phyloP scores from a whole-genome alignment of 1,140 invertebrate genomes.

The Zaprionus camerounensis region DNA sequence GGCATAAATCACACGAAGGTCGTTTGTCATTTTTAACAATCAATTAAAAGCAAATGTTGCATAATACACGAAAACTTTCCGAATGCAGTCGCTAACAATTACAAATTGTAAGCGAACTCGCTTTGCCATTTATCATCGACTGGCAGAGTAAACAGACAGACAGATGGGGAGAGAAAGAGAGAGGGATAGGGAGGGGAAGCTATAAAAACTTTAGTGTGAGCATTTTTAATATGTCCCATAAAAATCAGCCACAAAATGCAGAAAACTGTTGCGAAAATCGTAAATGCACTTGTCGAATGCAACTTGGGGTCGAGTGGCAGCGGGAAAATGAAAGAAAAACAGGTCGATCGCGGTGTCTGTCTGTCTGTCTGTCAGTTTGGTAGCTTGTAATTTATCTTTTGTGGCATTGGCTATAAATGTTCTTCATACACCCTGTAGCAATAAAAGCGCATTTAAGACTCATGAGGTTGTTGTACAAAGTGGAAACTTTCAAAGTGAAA shows the following conservation, averaged over 20 bases:
- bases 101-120: conserved; percentile 52
- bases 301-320: conserved; percentile 1
- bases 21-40: conserved; percentile 79
- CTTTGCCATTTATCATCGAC: conserved; percentile 63
- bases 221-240: conserved; percentile 54
- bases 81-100: conserved; percentile 38
- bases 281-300: conserved; percentile 39
- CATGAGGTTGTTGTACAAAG: background rate
- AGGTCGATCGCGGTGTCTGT: background rate
- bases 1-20: conserved; percentile 67
- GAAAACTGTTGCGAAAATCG: conserved; percentile 24
- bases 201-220: conserved; percentile 33
- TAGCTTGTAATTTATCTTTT: conserved; percentile 33
- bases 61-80: conserved; percentile 75
- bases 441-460: conserved; percentile 8
- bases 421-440: conserved; percentile 11
- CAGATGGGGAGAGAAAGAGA: background rate
- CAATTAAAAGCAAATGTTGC: conserved; percentile 81
- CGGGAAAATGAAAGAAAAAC: background rate
- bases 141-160: background rate
- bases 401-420: conserved; percentile 21
- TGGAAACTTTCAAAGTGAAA: background rate
- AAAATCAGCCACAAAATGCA: conserved; percentile 50
- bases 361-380: background rate
- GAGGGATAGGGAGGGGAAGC: background rate